A percentile compares a stretch with the other conserved stretches of the same genome.
phyloP scores from a whole-genome alignment of 2,888 invertebrate species.

The Dynastes tityus region DNA sequence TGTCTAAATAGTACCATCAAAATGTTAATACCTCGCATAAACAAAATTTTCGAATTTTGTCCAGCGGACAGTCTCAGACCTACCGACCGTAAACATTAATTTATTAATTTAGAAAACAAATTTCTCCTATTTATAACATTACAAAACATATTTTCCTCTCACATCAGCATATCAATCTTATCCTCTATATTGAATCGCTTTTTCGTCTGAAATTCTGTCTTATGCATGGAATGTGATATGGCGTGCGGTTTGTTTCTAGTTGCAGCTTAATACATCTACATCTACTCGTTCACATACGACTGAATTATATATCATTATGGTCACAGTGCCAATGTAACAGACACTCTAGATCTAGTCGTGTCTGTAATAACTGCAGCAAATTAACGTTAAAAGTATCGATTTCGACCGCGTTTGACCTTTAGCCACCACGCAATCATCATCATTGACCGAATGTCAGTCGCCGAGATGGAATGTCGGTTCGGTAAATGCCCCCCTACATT shows the following conservation, averaged over 20 bases:
- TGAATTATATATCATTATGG: slow-evolving; percentile 33
- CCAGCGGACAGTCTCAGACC: too few species aligned
- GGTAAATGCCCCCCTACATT: slow-evolving; percentile 1
- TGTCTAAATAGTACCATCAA: too few species aligned
- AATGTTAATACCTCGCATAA: too few species aligned
- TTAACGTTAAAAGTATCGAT: slow-evolving; percentile 33
- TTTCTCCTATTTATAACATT: too few species aligned
- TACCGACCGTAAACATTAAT: too few species aligned
- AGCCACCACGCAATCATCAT: slow-evolving; percentile 16
- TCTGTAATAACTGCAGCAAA: slow-evolving; percentile 14
- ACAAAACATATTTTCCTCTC: too few species aligned
- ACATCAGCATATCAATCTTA: too few species aligned
- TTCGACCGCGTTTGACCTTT: slow-evolving; percentile 32
- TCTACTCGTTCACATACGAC: neutral
- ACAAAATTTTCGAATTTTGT: too few species aligned
- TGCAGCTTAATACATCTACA: neutral
- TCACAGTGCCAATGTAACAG: neutral
- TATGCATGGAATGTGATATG: neutral
- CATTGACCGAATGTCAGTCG: slow-evolving; percentile 27
- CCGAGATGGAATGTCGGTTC: slow-evolving; percentile 31
- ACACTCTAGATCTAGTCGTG: slow-evolving; percentile 6
- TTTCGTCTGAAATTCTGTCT: too few species aligned
- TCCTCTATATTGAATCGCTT: too few species aligned
- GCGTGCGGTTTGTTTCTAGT: neutral
- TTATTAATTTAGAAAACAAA: too few species aligned